Evolutionary conservation across 2,113 vertebrate species (phyloP).

Genomic region (Myrmophylax atrothorax): DNA sequence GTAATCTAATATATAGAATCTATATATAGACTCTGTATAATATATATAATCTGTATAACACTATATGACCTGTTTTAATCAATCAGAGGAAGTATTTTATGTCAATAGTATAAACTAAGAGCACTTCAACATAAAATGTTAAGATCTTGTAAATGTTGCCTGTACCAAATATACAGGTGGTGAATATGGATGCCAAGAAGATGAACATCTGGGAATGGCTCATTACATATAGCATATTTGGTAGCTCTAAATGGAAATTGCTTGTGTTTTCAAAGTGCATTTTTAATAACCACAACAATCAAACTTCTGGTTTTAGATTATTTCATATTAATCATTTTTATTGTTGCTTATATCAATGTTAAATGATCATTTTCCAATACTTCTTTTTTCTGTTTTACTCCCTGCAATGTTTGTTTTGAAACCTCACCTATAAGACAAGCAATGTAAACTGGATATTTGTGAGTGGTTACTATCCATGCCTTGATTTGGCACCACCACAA

Average conservation of each 20-base stretch:
- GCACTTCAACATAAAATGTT: background rate
- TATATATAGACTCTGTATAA: too few relatives aligned
- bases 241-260: background rate
- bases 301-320: background rate
- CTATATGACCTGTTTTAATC: background rate
- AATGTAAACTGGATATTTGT: background rate
- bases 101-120: background rate
- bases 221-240: background rate
- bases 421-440: background rate
- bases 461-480: background rate
- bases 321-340: background rate
- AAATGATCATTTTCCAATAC: background rate
- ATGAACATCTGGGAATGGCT: background rate
- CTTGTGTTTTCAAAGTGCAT: slow-evolving; percentile 3
- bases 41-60: too few relatives aligned
- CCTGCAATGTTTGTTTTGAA: background rate
- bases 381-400: background rate
- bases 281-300: background rate
- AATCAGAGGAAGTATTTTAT: background rate
- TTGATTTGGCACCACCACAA: background rate
- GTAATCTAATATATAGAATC: too few relatives aligned
- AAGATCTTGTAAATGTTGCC: background rate
- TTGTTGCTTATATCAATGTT: background rate
- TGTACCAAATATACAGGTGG: background rate
- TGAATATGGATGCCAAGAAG: background rate